phyloP scores from a whole-genome alignment of 1,140 invertebrate genomes.

The Ectropis grisescens region DNA sequence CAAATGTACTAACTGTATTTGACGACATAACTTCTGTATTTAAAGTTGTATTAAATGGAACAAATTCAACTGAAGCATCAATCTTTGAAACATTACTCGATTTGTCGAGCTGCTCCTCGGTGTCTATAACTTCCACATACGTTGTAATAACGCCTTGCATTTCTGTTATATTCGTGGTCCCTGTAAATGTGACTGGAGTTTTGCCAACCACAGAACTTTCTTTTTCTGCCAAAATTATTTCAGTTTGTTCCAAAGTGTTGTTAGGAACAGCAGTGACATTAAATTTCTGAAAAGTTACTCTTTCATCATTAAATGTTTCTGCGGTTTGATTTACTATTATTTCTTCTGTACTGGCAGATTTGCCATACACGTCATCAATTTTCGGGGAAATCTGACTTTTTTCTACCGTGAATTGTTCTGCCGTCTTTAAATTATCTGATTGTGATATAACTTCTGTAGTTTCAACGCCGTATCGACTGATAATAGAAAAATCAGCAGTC shows the following conservation, averaged over 20 bases:
- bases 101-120: conserved; percentile 28
- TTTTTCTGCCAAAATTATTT: conserved; percentile 41
- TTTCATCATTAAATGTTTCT: conserved; percentile 21
- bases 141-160: conserved; percentile 36
- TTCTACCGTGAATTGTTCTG: conserved; percentile 14
- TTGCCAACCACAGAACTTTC: conserved; percentile 23
- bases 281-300: conserved; percentile 16
- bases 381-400: conserved; percentile 28
- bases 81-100: conserved; percentile 10
- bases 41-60: conserved; percentile 29
- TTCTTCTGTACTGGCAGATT: conserved; percentile 43
- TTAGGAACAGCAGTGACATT: conserved; percentile 20
- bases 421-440: conserved; percentile 33
- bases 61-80: conserved; percentile 24
- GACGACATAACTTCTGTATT: conserved; percentile 43
- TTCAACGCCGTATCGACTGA: conserved; percentile 26
- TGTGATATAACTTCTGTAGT: conserved; percentile 40
- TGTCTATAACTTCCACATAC: conserved; percentile 30
- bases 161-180: conserved; percentile 23
- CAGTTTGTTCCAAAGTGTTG: conserved; percentile 34
- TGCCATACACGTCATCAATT: conserved; percentile 48
- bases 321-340: conserved; percentile 24
- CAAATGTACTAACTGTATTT: too few species aligned
- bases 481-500: conserved; percentile 25
- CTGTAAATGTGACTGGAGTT: conserved; percentile 11